phyloP scores from a whole-genome alignment of 92 coral and sea anemone genomes.

The Muricea muricata region DNA sequence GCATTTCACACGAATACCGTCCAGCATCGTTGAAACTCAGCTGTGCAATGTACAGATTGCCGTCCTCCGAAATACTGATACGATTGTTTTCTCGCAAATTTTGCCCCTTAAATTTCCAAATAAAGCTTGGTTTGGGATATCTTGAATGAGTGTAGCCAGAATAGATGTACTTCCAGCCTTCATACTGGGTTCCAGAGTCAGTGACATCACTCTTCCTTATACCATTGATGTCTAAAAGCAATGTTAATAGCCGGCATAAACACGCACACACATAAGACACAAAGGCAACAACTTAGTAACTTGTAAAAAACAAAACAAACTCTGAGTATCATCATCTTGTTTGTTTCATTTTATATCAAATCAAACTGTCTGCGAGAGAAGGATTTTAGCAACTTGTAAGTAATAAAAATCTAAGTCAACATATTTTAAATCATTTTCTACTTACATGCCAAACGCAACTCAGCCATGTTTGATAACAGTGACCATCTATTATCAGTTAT shows the following conservation, averaged over 20 bases:
- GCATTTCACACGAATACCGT: slow-evolving; percentile 63
- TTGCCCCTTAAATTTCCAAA: slow-evolving; percentile 64
- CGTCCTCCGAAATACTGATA: slow-evolving; percentile 78
- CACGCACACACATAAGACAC: too few relatives aligned
- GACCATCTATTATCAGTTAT: slow-evolving; percentile 66
- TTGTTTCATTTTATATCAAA: too few relatives aligned
- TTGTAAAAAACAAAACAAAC: too few relatives aligned
- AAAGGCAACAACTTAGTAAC: too few relatives aligned
- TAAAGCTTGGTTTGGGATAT: slow-evolving; percentile 72
- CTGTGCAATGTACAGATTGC: slow-evolving; percentile 85
- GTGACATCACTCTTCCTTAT: slow-evolving; percentile 42
- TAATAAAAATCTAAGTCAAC: too few relatives aligned
- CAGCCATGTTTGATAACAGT: slow-evolving; percentile 69
- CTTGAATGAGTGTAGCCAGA: slow-evolving; percentile 66
- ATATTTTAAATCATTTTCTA: slow-evolving; percentile 7
- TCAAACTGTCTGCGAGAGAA: too few relatives aligned
- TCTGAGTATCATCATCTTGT: too few relatives aligned
- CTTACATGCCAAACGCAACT: slow-evolving; percentile 86
- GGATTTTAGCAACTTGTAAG: too few relatives aligned
- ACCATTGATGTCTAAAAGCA: slow-evolving; percentile 68
- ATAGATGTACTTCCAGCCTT: slow-evolving; percentile 54
- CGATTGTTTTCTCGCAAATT: slow-evolving; percentile 63
- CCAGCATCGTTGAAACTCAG: slow-evolving; percentile 69
- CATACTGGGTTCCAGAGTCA: slow-evolving; percentile 17
- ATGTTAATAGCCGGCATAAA: too few relatives aligned